These are phyloP conservation scores for Cyclargus thomasi DNA, from an alignment of 1,140 invertebrate genomes.

Conservation along the genomic window DNA sequence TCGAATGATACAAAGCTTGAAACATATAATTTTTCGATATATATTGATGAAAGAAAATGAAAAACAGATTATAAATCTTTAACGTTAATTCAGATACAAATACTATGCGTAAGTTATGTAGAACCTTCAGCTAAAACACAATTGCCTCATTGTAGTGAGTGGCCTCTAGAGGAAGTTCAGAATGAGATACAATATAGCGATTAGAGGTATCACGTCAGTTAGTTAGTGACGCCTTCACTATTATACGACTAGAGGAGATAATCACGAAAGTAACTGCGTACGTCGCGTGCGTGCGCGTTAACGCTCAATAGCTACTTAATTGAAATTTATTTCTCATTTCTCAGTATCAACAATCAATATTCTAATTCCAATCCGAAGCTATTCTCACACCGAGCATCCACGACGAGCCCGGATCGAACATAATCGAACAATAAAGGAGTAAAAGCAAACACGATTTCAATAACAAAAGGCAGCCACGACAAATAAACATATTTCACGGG, in stretches of 20 bases:
- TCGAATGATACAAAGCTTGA: too few species aligned
- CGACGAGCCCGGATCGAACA: slow-evolving; percentile 64
- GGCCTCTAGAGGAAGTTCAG: not conserved
- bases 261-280: slow-evolving; percentile 60
- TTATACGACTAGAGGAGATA: slow-evolving; percentile 50
- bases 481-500: slow-evolving; percentile 75
- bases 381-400: slow-evolving; percentile 65
- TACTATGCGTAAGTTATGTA: not conserved
- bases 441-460: slow-evolving; percentile 74
- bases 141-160: slow-evolving; percentile 13
- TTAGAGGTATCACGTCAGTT: slow-evolving; percentile 49
- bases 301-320: slow-evolving; percentile 66
- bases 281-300: slow-evolving; percentile 43
- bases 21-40: too few species aligned
- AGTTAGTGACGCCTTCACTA: slow-evolving; percentile 42
- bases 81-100: not conserved
- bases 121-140: not conserved
- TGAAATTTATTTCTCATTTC: slow-evolving; percentile 74
- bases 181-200: slow-evolving; percentile 33
- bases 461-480: slow-evolving; percentile 72
- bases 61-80: not conserved
- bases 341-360: slow-evolving; percentile 74
- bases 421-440: slow-evolving; percentile 74
- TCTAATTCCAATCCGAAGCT: slow-evolving; percentile 67
- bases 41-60: not conserved